Conservation (phyloP, 2,888 invertebrate genomes). For the Ferdinandea cuprea region DNA sequence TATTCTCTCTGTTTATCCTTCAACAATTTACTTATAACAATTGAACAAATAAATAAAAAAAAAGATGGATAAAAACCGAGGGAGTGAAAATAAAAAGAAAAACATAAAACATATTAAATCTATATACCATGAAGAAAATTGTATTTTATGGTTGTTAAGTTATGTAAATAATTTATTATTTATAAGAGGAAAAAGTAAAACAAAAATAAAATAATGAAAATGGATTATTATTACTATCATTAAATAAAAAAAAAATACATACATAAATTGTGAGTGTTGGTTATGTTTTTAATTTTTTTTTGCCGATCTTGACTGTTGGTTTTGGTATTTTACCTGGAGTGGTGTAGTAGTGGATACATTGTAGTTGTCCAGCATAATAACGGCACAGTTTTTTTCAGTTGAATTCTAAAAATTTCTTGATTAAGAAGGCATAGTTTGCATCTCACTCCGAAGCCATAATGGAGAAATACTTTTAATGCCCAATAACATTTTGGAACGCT, state of each 20-base stretch:
- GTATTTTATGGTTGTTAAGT: slow-evolving; percentile 72
- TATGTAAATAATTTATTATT: slow-evolving; percentile 73
- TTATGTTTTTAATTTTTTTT: background rate
- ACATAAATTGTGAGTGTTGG: background rate
- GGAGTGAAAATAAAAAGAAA: slow-evolving; percentile 38
- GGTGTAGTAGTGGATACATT: no score
- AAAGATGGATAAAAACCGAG: slow-evolving; percentile 29
- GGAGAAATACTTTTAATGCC: no score
- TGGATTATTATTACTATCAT: slow-evolving; percentile 68
- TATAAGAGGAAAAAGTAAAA: slow-evolving; percentile 53
- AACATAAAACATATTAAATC: slow-evolving; percentile 24
- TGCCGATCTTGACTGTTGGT: background rate
- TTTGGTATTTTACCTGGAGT: no score
- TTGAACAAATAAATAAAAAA: slow-evolving; percentile 16
- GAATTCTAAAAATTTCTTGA: no score
- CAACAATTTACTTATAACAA: background rate
- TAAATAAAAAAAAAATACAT: slow-evolving; percentile 53
- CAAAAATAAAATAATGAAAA: slow-evolving; percentile 43
- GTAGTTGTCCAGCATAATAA: no score
- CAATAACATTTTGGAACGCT: no score
- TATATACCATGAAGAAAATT: slow-evolving; percentile 63
- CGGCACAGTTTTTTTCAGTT: no score
- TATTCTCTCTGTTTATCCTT: background rate
- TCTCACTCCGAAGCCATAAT: no score
- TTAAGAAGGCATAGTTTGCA: no score